These are phyloP conservation scores for Scylla paramamosain DNA, from an alignment of 1,140 invertebrate species.

Conservation along the genomic window DNA sequence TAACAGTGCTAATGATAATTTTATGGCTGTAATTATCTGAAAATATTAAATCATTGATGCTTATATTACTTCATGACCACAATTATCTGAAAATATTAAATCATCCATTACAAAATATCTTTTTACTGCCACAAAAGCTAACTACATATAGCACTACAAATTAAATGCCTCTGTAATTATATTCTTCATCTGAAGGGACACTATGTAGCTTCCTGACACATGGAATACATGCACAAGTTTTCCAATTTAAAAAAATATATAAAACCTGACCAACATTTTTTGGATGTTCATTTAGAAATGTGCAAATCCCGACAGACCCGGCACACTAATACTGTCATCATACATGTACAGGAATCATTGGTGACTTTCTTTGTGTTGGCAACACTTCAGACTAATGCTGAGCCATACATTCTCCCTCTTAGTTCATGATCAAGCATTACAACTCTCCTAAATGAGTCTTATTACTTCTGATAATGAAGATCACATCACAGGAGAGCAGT, in stretches of 20 bases:
- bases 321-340: background rate
- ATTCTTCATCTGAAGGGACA: background rate
- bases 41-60: background rate
- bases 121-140: slow-evolving; percentile 61
- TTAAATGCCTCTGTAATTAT: slow-evolving; percentile 25
- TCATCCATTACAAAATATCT: slow-evolving; percentile 53
- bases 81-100: slow-evolving; percentile 57
- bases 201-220: background rate
- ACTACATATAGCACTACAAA: slow-evolving; percentile 21
- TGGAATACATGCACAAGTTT: slow-evolving; percentile 34
- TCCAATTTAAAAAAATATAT: slow-evolving; percentile 32
- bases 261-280: slow-evolving; percentile 28
- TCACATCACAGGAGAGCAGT: background rate
- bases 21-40: slow-evolving; percentile 22
- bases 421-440: no score
- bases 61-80: slow-evolving; percentile 59
- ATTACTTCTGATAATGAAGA: background rate
- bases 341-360: background rate
- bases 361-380: no score
- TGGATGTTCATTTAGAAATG: slow-evolving; percentile 38
- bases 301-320: slow-evolving; percentile 28
- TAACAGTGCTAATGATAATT: background rate
- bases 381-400: no score
- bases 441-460: background rate
- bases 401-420: no score